Evolutionary conservation across 2,113 vertebrate species (phyloP), one percentile per base, ranked within the genome.

Genomic region (Oncorhynchus mykiss): DNA sequence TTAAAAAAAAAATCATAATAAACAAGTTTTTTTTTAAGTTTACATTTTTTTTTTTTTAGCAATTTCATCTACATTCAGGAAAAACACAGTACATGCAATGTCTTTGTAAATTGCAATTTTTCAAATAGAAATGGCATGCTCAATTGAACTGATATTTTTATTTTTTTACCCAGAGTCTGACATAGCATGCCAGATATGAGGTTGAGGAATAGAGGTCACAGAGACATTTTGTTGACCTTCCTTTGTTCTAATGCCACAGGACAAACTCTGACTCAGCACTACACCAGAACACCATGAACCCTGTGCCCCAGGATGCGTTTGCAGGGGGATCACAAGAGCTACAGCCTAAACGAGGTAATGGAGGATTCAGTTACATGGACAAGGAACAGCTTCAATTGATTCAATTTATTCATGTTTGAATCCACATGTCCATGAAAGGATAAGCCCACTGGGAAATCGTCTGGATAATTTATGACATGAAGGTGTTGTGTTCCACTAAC

Each of bases 251-350:
- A 49, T 24, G 31, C 11, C 65, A 18, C 91, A 99, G 98, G 93
- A 99, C 98, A 83, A 99, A 99, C 87, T 99, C 98, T 0, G 98
- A 99, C 90, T 99, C 98, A 5, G 98, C 98, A 79, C 91, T 99
- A 86, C 98, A 99, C 85, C 98, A 99, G 96, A 99, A 96, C 82
- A 93, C 98, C 76, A 96, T 98, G 95, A 94, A 95, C 31, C 97
- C 96, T 2, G 87, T 94, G 78, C 95, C 95, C 24, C 94, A 95
- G 82, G 97, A 99, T 72, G 82, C 95, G 72, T 98, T 97, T 72
- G 90, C 93, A 0, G 95, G 95, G 34, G 95, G 95, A 5, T 96
- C 96, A 0, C 97, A 97, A 85, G 97, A 99, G 60, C 86, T 96
- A 65, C 97, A 98, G 82, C 95, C 96, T 73, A 99, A 99, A 89